A percentile compares a stretch with the other conserved stretches of the same genome.
Evolutionary conservation across 1,140 invertebrate species (phyloP).

Genomic region (Orius laevigatus): DNA sequence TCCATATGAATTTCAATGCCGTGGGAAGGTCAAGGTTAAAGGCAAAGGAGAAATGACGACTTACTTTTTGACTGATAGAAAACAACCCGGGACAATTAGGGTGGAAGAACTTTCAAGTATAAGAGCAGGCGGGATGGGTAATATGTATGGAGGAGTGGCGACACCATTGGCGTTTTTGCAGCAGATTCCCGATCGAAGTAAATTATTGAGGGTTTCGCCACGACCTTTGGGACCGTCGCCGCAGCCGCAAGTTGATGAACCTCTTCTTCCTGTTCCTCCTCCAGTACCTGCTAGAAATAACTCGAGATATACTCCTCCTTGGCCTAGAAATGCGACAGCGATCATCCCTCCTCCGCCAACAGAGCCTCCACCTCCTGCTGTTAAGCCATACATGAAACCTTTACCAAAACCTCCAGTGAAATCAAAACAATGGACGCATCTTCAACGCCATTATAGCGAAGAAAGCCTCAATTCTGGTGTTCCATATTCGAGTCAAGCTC

Average conservation of each 20-base stretch:
- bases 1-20: slow-evolving; percentile 60
- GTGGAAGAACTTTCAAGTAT: slow-evolving; percentile 32
- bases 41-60: slow-evolving; percentile 89
- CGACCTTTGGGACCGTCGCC: slow-evolving; percentile 26
- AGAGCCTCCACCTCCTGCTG: slow-evolving; percentile 10
- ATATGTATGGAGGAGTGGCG: slow-evolving; percentile 47
- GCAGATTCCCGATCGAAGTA: slow-evolving; percentile 28
- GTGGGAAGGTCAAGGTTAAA: slow-evolving; percentile 80
- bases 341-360: slow-evolving; percentile 6
- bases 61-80: slow-evolving; percentile 64
- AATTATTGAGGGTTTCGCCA: slow-evolving; percentile 24
- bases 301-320: slow-evolving; percentile 20
- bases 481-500: neutral
- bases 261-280: slow-evolving; percentile 1
- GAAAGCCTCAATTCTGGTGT: slow-evolving; percentile 35
- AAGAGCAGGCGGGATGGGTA: slow-evolving; percentile 19
- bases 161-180: slow-evolving; percentile 48
- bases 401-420: slow-evolving; percentile 35
- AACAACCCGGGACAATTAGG: slow-evolving; percentile 36
- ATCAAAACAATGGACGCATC: slow-evolving; percentile 19
- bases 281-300: slow-evolving; percentile 17
- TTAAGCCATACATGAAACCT: slow-evolving; percentile 37
- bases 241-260: slow-evolving; percentile 25
- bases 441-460: slow-evolving; percentile 40
- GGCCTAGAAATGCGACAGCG: slow-evolving; percentile 17